Base-by-base conservation (phyloP, 1,140 invertebrate species). In the Aphelinus atriplicis region DNA sequence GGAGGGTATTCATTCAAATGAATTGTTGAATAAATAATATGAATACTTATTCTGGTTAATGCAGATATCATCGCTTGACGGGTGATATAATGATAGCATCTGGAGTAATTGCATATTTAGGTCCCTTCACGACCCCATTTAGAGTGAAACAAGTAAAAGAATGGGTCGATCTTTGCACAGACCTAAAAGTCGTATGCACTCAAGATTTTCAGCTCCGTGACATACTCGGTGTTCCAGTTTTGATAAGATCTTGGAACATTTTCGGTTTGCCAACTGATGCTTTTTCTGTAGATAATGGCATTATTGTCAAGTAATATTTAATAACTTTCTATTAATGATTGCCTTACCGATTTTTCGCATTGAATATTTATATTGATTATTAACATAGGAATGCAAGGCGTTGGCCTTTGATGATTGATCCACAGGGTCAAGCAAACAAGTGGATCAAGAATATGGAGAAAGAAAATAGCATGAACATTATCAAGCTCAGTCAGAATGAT, bases 401-500 rank as follows among this genome's bases (percentile, higher is more conserved):
- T 77, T 96, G 95, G 94, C 95, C 96, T 0, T 83, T 98, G 26
- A 95, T 98, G 92, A 97, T 98, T 80, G 97, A 98, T 89, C 97
- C 97, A 0, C 96, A 98, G 89, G 93, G 92, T 6, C 96, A 98
- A 87, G 97, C 96, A 0, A 97, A 97, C 78, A 95, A 96, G 83
- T 98, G 96, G 96, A 91, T 97, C 3, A 97, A 96, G 88, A 97
- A 97, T 83, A 94, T 96, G 92, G 96, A 98, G 85, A 96, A 95
- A 81, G 90, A 92, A 10, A 95, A 95, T 76, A 95, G 95, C 85
- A 86, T 98, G 46, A 93, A 92, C 74, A 90, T 97, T 5, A 93
- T 97, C 58, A 93, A 95, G 76, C 88, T 96, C 48, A 92, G 90
- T 71, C 95, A 96, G 83, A 81, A 91, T 0, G 95, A 98, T 87